Percentiles rank a stretch among this genome's conserved stretches.
Evolutionary conservation across 2,888 invertebrate species (phyloP).

Genomic region (Drosophila aldrichi): DNA sequence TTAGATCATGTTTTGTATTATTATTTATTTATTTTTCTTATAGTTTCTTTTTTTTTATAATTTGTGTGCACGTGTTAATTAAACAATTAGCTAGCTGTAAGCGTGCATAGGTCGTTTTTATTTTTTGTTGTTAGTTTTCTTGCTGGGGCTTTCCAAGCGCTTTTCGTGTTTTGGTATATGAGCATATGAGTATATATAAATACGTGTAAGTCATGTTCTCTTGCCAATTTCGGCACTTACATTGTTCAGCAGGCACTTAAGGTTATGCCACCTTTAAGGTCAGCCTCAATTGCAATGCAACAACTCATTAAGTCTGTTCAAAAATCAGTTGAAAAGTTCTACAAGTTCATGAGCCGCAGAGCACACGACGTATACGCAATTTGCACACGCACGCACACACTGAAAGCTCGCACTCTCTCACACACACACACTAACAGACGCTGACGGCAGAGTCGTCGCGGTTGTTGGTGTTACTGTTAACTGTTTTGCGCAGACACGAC

Average conservation of each 20-base stretch:
- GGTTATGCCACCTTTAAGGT: slow-evolving; percentile 36
- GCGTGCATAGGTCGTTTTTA: slow-evolving; percentile 39
- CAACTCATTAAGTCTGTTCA: slow-evolving; percentile 9
- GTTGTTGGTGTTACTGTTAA: slow-evolving; percentile 29
- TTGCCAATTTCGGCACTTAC: slow-evolving; percentile 67
- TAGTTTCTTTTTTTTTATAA: slow-evolving; percentile 30
- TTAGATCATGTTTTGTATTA: slow-evolving; percentile 23
- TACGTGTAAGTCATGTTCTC: slow-evolving; percentile 35
- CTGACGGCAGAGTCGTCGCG: slow-evolving; percentile 21
- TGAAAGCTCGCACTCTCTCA: slow-evolving; percentile 3
- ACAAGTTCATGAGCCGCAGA: slow-evolving; percentile 34
- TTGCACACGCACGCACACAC: slow-evolving; percentile 17
- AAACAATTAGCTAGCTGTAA: slow-evolving; percentile 57
- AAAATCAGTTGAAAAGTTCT: slow-evolving; percentile 41
- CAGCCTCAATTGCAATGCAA: slow-evolving; percentile 23
- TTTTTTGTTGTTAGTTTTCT: slow-evolving; percentile 17
- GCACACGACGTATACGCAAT: slow-evolving; percentile 70
- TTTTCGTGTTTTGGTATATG: background rate
- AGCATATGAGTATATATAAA: background rate
- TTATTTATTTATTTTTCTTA: slow-evolving; percentile 13
- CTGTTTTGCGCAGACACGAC: slow-evolving; percentile 49
- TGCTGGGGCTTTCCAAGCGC: slow-evolving; percentile 10
- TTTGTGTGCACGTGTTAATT: slow-evolving; percentile 73
- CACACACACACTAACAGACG: slow-evolving; percentile 3
- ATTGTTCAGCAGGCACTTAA: slow-evolving; percentile 30